These are phyloP conservation scores for Nannospalax galili DNA, from an alignment of 2,113 vertebrate species.

Conservation along the genomic window DNA sequence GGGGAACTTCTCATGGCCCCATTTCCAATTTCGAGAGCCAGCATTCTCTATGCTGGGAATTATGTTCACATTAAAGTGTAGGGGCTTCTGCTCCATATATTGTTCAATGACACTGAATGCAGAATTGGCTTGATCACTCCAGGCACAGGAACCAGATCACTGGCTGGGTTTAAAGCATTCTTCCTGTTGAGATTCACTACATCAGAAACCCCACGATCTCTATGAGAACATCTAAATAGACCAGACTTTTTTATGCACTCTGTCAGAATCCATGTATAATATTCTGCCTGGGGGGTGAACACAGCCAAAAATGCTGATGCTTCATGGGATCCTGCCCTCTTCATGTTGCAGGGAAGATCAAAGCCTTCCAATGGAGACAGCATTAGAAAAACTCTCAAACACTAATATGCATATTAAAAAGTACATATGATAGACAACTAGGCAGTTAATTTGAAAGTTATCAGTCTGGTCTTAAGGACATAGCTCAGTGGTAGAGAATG, in stretches of 20 bases:
- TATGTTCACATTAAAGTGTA: too few relatives aligned
- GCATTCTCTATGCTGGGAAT: too few relatives aligned
- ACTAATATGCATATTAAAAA: background rate
- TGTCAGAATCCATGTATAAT: background rate
- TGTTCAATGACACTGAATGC: too few relatives aligned
- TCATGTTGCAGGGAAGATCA: too few relatives aligned
- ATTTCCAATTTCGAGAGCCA: too few relatives aligned
- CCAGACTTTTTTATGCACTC: background rate
- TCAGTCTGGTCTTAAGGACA: background rate
- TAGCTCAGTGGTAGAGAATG: background rate
- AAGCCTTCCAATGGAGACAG: background rate
- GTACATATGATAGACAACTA: background rate
- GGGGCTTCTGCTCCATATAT: too few relatives aligned
- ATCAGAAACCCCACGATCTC: background rate
- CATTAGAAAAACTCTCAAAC: background rate
- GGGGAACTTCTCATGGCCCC: too few relatives aligned
- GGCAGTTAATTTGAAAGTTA: background rate
- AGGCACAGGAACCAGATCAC: too few relatives aligned
- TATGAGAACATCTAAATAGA: background rate
- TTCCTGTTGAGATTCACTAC: too few relatives aligned
- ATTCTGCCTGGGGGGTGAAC: background rate
- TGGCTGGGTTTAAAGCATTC: too few relatives aligned
- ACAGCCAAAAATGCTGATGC: background rate
- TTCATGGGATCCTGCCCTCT: background rate
- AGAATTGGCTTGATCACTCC: too few relatives aligned